These are phyloP conservation scores for Amblyteles armatorius DNA, from an alignment of 2,888 invertebrate genomes.

Conservation along the genomic window DNA sequence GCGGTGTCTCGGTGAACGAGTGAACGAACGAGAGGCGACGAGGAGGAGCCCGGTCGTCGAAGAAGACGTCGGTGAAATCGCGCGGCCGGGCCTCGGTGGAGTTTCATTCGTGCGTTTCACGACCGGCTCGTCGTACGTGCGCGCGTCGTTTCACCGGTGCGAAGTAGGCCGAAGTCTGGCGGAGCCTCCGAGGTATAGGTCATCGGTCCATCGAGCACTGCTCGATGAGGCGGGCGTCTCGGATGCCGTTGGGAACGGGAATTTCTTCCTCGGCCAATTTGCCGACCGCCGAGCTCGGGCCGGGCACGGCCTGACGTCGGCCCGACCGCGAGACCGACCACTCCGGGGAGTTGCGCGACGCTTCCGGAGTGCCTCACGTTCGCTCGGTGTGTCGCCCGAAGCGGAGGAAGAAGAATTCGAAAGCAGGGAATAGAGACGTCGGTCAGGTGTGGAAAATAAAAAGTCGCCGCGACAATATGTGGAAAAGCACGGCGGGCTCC, in stretches of 20 bases:
- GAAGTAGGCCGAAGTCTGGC: conserved; percentile 59
- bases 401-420: neutral
- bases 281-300: neutral
- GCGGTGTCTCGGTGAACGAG: no score
- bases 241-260: conserved; percentile 49
- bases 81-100: no score
- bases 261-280: conserved; percentile 21
- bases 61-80: no score
- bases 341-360: neutral
- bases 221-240: conserved; percentile 20
- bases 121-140: neutral
- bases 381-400: neutral
- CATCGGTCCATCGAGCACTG: conserved; percentile 52
- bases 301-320: neutral
- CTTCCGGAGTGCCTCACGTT: conserved; percentile 14
- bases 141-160: conserved; percentile 13
- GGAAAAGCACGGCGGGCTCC: conserved; percentile 61
- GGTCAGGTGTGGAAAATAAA: conserved; percentile 41
- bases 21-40: no score
- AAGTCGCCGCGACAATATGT: conserved; percentile 54
- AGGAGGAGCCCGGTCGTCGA: no score
- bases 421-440: conserved; percentile 27
- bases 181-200: conserved; percentile 66
- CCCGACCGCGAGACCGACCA: neutral
- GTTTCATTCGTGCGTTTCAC: no score